Base-by-base conservation (phyloP, 2,888 invertebrate species). In the Orchestes rusci region DNA sequence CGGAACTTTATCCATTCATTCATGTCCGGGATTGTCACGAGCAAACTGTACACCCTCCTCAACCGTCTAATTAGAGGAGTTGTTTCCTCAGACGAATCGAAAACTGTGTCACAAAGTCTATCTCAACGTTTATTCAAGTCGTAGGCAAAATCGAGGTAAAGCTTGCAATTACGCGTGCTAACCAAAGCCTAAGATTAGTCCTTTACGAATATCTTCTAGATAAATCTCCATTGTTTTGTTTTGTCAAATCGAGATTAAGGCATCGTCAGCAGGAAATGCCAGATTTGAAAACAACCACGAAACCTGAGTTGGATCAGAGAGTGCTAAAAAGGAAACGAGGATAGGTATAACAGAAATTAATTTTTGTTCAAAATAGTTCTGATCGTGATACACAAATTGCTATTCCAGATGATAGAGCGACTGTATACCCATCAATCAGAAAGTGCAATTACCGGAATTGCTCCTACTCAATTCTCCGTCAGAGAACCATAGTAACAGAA, bases 211-310 rank as follows among this genome's bases (percentile, higher is more conserved):
- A 52, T 52, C 55, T 52, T 52, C 48, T 53, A 51, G 34, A 53
- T 52, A 50, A 53, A 55, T 58, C 57, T 57, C 54, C 58, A 56
- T 58, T 56, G 51, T 53, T 54, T 56, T 54, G 56, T 51, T 55
- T 48, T 53, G 52, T 55, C 53, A 56, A 54, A 56, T 56, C 55
- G 53, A 53, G 53, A 51, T 50, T 49, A 43, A 50, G 43, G 39
- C 49, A 38, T 35, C 34, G 31, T 19, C 36, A 23, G 23, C n/a
- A 40, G 43, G 27, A 46, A 49, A 44, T 44, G 40, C 30, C 41
- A 41, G 48, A 44, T 44, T 48, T 45, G 43, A 44, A 48, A 48
- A 40, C 44, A 48, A 48, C 44, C 44, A 39, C 35, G 10, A 23
- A n/a, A 30, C 38, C 34, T 34, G 43, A 38, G 42, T 47, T 35